Conservation (phyloP, 2,797 vertebrate genomes). For the Smutsia temminckii region DNA sequence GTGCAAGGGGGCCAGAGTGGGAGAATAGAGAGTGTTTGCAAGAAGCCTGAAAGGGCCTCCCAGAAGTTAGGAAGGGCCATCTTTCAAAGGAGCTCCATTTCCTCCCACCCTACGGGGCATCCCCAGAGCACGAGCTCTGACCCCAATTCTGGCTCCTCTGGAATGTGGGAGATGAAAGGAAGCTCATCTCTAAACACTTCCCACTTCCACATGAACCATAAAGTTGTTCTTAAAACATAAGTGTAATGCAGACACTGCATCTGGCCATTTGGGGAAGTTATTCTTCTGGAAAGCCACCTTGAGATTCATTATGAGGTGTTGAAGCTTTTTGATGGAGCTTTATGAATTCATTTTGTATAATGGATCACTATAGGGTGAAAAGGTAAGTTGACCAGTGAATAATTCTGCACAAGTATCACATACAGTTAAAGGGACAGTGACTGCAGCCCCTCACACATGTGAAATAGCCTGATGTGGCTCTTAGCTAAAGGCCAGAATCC, state of each 20-base stretch:
- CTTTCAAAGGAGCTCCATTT: not conserved
- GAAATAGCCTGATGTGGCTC: not conserved
- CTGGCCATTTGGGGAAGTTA: not conserved
- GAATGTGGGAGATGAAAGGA: not conserved
- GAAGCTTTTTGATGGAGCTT: not conserved
- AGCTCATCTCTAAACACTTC: not conserved
- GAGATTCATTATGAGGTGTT: not conserved
- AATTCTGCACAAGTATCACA: not conserved
- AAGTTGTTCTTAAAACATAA: not conserved
- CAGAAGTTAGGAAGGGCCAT: not conserved
- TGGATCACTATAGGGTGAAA: not conserved
- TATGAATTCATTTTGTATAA: not conserved
- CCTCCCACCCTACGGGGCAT: not conserved
- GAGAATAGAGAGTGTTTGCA: not conserved
- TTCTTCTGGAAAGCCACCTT: not conserved
- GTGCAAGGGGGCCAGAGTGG: not conserved
- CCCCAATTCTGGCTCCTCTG: not conserved
- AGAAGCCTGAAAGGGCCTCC: not conserved
- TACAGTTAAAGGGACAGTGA: not conserved
- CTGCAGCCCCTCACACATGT: rapidly evolving
- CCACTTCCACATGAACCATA: not conserved
- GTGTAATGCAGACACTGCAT: not conserved
- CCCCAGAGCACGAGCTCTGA: not conserved
- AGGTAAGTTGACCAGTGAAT: not conserved
- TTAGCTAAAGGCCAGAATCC: not conserved